A percentile compares a stretch with the other conserved stretches of the same genome.
Evolutionary conservation across 2,888 invertebrate genomes (phyloP).

Genomic region (Lasioglossum malachurum): DNA sequence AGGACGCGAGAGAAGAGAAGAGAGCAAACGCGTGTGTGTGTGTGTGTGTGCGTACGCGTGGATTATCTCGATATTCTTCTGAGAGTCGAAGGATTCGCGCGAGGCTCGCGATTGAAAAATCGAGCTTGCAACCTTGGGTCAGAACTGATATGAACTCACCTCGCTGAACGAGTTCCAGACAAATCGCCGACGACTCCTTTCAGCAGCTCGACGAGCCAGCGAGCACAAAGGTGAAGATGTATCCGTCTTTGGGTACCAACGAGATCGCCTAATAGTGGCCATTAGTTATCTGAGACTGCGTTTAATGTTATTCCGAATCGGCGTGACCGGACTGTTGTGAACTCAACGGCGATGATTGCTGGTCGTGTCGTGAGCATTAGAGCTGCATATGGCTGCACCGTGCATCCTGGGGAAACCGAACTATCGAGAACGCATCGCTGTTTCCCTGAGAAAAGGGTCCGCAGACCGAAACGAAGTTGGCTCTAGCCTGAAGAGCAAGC

Average conservation of each 20-base stretch:
- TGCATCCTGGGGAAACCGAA: neutral
- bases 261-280: conserved; percentile 73
- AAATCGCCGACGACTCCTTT: conserved; percentile 70
- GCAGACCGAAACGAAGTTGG: neutral
- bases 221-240: conserved; percentile 66
- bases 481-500: neutral
- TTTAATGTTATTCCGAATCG: conserved; percentile 65
- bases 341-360: conserved; percentile 54
- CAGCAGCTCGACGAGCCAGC: conserved; percentile 56
- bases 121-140: conserved; percentile 57
- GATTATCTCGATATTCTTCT: conserved; percentile 33
- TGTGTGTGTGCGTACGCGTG: neutral
- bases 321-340: conserved; percentile 61
- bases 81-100: conserved; percentile 3
- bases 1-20: conserved; percentile 8
- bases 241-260: conserved; percentile 73
- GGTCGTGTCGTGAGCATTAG: conserved; percentile 24
- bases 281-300: conserved; percentile 67
- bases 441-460: neutral
- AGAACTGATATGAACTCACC: conserved; percentile 39
- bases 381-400: neutral
- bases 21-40: neutral
- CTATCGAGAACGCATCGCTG: conserved; percentile 1
- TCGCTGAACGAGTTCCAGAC: conserved; percentile 59
- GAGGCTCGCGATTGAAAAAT: conserved; percentile 55